Conservation (phyloP, 2,888 invertebrate genomes). For the Tetanocera ferruginea region DNA sequence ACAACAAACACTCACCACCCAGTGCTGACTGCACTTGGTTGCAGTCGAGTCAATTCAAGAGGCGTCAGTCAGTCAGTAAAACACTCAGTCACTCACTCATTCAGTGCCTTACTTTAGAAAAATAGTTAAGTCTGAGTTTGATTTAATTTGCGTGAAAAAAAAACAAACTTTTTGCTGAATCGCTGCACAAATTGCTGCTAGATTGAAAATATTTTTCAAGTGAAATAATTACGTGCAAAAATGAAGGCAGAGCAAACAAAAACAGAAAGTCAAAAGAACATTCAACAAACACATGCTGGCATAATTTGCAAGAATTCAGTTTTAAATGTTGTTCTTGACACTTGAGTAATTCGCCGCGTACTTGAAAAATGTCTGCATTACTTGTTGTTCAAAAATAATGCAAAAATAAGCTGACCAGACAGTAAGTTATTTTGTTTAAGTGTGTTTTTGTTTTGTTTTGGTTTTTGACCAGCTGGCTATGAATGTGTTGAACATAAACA, state of each 20-base stretch:
- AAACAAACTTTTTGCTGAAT: constrained; percentile 6
- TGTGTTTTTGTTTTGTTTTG: too few relatives aligned
- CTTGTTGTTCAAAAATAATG: too few relatives aligned
- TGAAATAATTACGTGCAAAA: neutral
- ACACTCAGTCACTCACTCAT: neutral
- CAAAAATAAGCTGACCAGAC: too few relatives aligned
- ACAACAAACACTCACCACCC: neutral
- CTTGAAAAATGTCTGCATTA: too few relatives aligned
- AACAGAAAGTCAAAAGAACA: neutral
- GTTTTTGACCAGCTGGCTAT: too few relatives aligned
- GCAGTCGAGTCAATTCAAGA: too few relatives aligned
- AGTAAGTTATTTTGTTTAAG: too few relatives aligned
- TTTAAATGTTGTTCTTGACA: too few relatives aligned
- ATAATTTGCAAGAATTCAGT: neutral
- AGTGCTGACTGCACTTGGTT: too few relatives aligned
- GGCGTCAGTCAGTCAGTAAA: neutral
- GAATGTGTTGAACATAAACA: too few relatives aligned
- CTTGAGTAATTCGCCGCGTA: too few relatives aligned
- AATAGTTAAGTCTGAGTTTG: neutral
- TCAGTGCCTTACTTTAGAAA: neutral
- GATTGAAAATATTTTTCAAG: constrained; percentile 23
- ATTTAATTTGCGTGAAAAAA: constrained; percentile 10
- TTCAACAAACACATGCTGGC: neutral
- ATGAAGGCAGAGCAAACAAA: neutral
- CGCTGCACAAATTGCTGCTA: neutral